Conservation (phyloP, 2,113 vertebrate species). For the Paramisgurnus dabryanus region DNA sequence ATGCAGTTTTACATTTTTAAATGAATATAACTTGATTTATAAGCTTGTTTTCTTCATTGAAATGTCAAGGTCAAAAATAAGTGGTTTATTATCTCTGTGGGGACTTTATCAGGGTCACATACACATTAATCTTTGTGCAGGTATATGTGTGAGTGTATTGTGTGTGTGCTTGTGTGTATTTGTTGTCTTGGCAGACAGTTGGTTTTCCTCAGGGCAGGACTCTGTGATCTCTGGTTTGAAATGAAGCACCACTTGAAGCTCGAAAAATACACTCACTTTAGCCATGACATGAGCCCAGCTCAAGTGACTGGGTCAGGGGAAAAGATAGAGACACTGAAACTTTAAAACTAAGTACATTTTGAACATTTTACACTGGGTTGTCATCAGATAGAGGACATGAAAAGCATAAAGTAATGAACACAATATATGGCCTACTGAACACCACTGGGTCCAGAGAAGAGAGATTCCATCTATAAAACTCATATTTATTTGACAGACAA, state of each 20-base stretch:
- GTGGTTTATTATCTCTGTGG: neutral
- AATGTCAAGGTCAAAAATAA: too few relatives aligned
- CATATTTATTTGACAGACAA: too few relatives aligned
- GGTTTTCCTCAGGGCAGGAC: conserved; percentile 41
- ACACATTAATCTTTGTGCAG: neutral
- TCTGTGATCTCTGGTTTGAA: conserved; percentile 43
- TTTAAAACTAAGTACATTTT: neutral
- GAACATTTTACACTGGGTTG: neutral
- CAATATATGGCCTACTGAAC: too few relatives aligned
- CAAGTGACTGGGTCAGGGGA: conserved; percentile 20
- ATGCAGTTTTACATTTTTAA: too few relatives aligned
- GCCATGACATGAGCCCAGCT: conserved; percentile 44
- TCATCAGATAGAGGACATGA: too few relatives aligned
- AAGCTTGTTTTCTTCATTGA: too few relatives aligned
- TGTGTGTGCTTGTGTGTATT: conserved; percentile 30
- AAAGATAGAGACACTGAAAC: neutral
- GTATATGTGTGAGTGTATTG: conserved; percentile 12
- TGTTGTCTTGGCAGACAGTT: conserved; percentile 44
- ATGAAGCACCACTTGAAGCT: conserved; percentile 28
- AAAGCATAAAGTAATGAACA: too few relatives aligned
- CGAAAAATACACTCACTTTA: conserved; percentile 50
- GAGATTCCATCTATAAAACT: too few relatives aligned
- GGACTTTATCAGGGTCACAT: neutral
- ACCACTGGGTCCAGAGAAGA: too few relatives aligned
- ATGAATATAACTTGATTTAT: too few relatives aligned